Evolutionary conservation across 1,140 invertebrate species (phyloP).

Genomic region (Dreissena polymorpha): DNA sequence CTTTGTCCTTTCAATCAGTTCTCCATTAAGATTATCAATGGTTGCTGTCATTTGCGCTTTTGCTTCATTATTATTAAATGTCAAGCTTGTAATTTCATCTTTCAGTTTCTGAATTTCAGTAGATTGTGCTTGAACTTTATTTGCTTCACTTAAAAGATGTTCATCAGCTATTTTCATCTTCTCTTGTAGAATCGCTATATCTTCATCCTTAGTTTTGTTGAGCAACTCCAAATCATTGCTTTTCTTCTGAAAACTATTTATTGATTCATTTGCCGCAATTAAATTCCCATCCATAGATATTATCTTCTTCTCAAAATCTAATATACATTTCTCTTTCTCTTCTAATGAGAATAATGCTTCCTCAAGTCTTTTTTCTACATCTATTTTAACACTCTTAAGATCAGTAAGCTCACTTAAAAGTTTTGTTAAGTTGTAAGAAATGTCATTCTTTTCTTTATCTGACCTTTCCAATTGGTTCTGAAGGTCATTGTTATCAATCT

Average conservation of each 20-base stretch:
- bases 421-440: neutral
- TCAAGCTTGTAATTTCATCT: constrained; percentile 16
- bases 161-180: neutral
- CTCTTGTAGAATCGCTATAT: constrained; percentile 15
- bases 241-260: constrained; percentile 13
- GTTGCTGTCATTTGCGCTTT: neutral
- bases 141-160: constrained; percentile 1
- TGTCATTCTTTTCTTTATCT: constrained; percentile 17
- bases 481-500: constrained; percentile 19
- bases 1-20: constrained; percentile 9
- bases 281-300: neutral
- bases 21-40: constrained; percentile 5
- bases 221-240: constrained; percentile 14
- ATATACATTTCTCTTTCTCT: neutral
- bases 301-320: constrained; percentile 24
- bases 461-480: constrained; percentile 4
- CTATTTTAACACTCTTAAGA: neutral
- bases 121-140: constrained; percentile 16
- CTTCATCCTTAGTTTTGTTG: constrained; percentile 11
- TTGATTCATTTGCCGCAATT: neutral
- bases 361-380: constrained; percentile 18
- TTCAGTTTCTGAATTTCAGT: constrained; percentile 11
- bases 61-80: neutral
- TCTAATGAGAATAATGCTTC: constrained; percentile 31
- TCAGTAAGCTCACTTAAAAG: neutral